Evolutionary conservation across 2,888 invertebrate species (phyloP), one percentile per base, ranked within the genome.

Genomic region (Volucella inflata): DNA sequence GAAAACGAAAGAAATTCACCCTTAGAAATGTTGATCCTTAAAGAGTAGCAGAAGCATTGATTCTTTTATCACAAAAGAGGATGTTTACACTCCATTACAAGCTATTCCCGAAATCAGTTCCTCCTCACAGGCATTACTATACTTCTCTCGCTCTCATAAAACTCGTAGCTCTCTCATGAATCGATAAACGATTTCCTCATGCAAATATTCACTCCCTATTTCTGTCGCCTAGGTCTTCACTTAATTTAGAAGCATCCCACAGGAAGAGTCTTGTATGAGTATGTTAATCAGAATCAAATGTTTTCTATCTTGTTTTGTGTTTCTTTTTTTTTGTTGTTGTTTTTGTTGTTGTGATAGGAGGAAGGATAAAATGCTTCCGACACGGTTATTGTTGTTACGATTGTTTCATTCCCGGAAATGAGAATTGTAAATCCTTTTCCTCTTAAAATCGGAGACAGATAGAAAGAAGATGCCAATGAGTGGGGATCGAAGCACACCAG

Each of bases 131-230:
- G 38, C 38, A 12, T 36, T n/a, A n/a, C n/a, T n/a, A n/a, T n/a
- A n/a, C n/a, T 48, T 75, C 12, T 30, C 40, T 40, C 12, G 11
- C 12, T 30, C 40, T 40, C 14, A 14, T n/a, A 60, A 55, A 10
- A 50, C 46, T n/a, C 21, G 3, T 62, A 9, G 30, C 59, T 70
- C 50, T 21, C 21, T 30, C 53, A 21, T 17, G 48, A 78, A 82
- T 77, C 67, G 67, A 78, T 67, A 77, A 82, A 67, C 82, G 67
- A 83, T 68, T 72, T 67, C 53, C 42, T 60, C 60, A 82, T 72
- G 59, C 48, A 76, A 76, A 82, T 71, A 51, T 12, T 50, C 17
- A 3, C n/a, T 42, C 21, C 16, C 46, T 10, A 16, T n/a, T 14
- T 55, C 10, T 44, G 30, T 16, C 6, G 12, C 12, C 51, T 2